These are phyloP conservation scores for Remorina albescens DNA, from an alignment of 2,797 vertebrate species.

Conservation along the genomic window DNA sequence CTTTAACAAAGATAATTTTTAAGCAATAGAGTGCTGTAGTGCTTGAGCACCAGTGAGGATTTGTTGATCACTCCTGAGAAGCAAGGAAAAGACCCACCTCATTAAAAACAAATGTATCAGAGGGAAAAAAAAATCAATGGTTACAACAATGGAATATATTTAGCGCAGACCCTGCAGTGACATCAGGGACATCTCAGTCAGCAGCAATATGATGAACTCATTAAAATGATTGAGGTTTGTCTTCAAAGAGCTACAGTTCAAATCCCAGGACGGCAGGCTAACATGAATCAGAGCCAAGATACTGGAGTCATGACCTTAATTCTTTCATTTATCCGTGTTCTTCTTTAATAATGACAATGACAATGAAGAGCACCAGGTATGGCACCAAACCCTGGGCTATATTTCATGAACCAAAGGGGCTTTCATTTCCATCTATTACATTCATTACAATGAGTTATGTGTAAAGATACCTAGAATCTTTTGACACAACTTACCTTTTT, in stretches of 20 bases:
- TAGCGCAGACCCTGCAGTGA: conserved; percentile 61
- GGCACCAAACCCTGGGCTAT: conserved; percentile 35
- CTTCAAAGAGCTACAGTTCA: conserved; percentile 74
- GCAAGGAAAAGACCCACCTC: conserved; percentile 43
- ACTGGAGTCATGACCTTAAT: conserved; percentile 66
- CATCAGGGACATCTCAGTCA: conserved; percentile 72
- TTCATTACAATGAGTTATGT: conserved; percentile 52
- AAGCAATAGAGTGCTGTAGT: conserved; percentile 16
- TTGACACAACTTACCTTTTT: conserved; percentile 21
- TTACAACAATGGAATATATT: conserved; percentile 78
- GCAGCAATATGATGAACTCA: conserved; percentile 71
- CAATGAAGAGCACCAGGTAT: conserved; percentile 51
- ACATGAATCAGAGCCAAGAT: conserved; percentile 68
- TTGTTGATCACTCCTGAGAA: conserved; percentile 60
- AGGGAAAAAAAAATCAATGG: conserved; percentile 66
- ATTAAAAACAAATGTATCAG: conserved; percentile 74
- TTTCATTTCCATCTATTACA: conserved; percentile 58
- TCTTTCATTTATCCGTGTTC: conserved; percentile 71
- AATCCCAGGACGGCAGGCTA: conserved; percentile 65
- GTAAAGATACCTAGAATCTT: conserved; percentile 11
- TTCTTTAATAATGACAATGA: conserved; percentile 70
- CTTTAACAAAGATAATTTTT: conserved; percentile 15
- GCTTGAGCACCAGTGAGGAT: conserved; percentile 30
- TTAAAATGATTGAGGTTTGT: conserved; percentile 80
- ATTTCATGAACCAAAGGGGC: conserved; percentile 49